Evolutionary conservation across 2,797 vertebrate species (phyloP).

Genomic region (Apogon hyalosoma): DNA sequence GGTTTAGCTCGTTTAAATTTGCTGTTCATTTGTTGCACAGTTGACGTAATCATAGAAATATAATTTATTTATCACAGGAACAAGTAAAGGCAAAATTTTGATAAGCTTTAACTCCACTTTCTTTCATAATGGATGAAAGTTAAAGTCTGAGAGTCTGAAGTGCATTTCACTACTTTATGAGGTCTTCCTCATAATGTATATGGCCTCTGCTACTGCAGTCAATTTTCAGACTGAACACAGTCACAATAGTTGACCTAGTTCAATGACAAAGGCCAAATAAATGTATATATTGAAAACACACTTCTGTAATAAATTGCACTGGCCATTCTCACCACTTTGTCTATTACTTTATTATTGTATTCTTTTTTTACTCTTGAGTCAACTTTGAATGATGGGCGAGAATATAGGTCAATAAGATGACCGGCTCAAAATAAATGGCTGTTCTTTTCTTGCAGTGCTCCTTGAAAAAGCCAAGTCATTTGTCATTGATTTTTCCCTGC

Average conservation of each 20-base stretch:
- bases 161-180: too few species aligned
- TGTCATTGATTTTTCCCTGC: constrained; percentile 56
- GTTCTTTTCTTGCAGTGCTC: constrained; percentile 42
- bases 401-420: constrained; percentile 50
- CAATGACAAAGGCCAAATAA: constrained; percentile 24
- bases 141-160: too few species aligned
- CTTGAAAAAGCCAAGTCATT: constrained; percentile 49
- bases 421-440: constrained; percentile 26
- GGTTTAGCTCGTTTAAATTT: too few species aligned
- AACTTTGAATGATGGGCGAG: constrained; percentile 45
- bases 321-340: constrained; percentile 31
- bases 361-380: constrained; percentile 26
- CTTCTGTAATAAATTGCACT: constrained; percentile 23
- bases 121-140: too few species aligned
- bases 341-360: constrained; percentile 38
- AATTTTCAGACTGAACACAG: constrained; percentile 16
- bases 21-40: too few species aligned
- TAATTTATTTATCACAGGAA: too few species aligned
- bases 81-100: too few species aligned
- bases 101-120: too few species aligned
- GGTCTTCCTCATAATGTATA: too few species aligned
- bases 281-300: constrained; percentile 35
- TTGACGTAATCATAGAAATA: too few species aligned
- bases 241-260: constrained; percentile 16
- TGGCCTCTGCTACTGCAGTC: constrained; percentile 1